Evolutionary conservation across 2,888 invertebrate species (phyloP), one percentile per base, ranked within the genome.

Genomic region (Melinaea marsaeus): DNA sequence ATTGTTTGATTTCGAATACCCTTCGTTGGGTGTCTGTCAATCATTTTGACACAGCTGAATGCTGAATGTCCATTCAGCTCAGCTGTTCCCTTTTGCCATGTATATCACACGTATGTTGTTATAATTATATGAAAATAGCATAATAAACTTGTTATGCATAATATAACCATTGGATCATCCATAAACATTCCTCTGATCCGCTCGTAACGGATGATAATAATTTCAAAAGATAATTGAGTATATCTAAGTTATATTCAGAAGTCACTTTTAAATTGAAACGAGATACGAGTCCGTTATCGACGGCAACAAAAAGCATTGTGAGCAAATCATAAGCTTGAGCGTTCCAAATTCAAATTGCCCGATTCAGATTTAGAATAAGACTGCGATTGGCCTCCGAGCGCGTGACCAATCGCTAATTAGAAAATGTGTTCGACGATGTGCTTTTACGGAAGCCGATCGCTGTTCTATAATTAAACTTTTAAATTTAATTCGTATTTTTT

Each of bases 401-500:
- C 88, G 89, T 88, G 88, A 84, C 90, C 88, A 90, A 90, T 90
- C 86, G 88, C 86, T 90, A 90, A 90, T 90, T 88, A 88, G 89
- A 83, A 84, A 88, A 86, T 86, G 86, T 85, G 85, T 83, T 85
- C 84, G 71, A 60, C 66, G 74, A 77, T 78, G 80, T 79, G 80
- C 83, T 80, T 80, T 80, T 80, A 85, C 90, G 86, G 90, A 88
- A 90, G 90, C 89, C 84, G 86, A 87, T 86, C 83, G 82, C 74
- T 74, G 77, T 79, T 81, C 81, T 78, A 80, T 87, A 90, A 89
- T 90, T 88, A 86, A 89, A 86, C 79, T 85, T 86, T 84, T 79
- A 84, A 84, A 79, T 82, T 82, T 82, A 82, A 85, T 81, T 80
- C 79, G 78, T 81, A 85, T 85, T 88, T 22, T 85, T 84, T 78